These are phyloP conservation scores for Sarcoramphus papa DNA, from an alignment of 2,797 vertebrate genomes.

Conservation along the genomic window DNA sequence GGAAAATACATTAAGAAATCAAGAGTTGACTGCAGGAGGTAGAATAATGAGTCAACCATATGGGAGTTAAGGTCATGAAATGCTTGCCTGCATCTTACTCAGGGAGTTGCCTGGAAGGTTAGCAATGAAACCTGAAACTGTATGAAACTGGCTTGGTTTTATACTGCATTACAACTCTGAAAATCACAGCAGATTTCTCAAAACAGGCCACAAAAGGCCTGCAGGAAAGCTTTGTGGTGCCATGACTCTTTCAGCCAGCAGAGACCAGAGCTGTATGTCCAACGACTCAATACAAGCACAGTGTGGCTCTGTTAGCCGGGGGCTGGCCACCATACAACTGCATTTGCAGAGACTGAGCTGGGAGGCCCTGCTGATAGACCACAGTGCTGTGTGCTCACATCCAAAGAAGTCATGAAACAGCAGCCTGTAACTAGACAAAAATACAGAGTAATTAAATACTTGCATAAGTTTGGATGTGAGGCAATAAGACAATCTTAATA, in stretches of 20 bases:
- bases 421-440: not conserved
- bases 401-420: not conserved
- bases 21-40: not conserved
- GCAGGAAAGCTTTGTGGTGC: not conserved
- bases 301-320: accelerated
- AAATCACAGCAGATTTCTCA: slow-evolving; percentile 9
- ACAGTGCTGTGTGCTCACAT: not conserved
- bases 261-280: not conserved
- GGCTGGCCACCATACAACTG: not conserved
- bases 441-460: not conserved
- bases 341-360: not conserved
- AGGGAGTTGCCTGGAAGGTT: not conserved
- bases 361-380: not conserved
- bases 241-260: not conserved
- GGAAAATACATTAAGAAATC: slow-evolving; percentile 23
- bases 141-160: not conserved
- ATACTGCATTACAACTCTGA: not conserved
- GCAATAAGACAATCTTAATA: not conserved
- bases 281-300: accelerated
- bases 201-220: not conserved
- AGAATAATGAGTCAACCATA: slow-evolving; percentile 25
- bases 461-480: not conserved
- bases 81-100: not conserved
- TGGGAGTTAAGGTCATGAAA: not conserved
- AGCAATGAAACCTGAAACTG: slow-evolving; percentile 15